A percentile compares a stretch with the other conserved stretches of the same genome.
Conservation (phyloP, 2,797 vertebrate genomes). For the Eleutherodactylus coqui region DNA sequence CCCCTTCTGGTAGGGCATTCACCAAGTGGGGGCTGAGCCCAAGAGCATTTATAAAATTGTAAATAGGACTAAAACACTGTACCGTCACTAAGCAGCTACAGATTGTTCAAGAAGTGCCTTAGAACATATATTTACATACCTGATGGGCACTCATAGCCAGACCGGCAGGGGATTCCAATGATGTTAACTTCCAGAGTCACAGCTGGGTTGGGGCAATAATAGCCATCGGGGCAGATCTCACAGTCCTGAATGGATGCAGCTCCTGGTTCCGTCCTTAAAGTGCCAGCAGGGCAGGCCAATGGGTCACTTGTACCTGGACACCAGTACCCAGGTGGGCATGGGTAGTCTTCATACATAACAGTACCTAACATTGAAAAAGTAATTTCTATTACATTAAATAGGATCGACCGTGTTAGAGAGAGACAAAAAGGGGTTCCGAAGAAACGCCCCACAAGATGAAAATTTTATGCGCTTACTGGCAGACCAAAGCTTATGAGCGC, state of each 20-base stretch:
- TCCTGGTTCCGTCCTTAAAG: constrained; percentile 80
- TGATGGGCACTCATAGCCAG: constrained; percentile 84
- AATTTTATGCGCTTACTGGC: too few relatives aligned
- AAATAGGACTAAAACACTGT: too few relatives aligned
- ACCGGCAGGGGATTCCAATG: constrained; percentile 80
- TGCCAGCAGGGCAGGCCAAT: constrained; percentile 86
- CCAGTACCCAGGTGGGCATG: constrained; percentile 89
- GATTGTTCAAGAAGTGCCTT: not conserved
- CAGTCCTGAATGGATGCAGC: constrained; percentile 81
- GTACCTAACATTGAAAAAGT: constrained; percentile 67
- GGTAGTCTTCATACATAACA: constrained; percentile 74
- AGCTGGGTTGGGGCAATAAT: constrained; percentile 82
- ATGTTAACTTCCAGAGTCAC: constrained; percentile 78
- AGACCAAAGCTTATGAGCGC: too few relatives aligned
- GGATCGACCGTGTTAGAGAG: not conserved
- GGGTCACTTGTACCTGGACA: constrained; percentile 83
- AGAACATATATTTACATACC: constrained; percentile 71
- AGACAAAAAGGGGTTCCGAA: too few relatives aligned
- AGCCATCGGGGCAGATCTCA: constrained; percentile 80
- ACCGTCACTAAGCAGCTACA: not conserved
- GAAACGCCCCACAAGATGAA: too few relatives aligned
- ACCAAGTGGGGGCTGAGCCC: too few relatives aligned
- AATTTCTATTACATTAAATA: too few relatives aligned
- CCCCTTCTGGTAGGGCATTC: too few relatives aligned
- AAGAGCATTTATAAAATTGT: too few relatives aligned